A percentile compares a stretch with the other conserved stretches of the same genome.
These are phyloP conservation scores for Psilopsiagon aurifrons DNA, from an alignment of 2,113 vertebrate species.

Conservation along the genomic window DNA sequence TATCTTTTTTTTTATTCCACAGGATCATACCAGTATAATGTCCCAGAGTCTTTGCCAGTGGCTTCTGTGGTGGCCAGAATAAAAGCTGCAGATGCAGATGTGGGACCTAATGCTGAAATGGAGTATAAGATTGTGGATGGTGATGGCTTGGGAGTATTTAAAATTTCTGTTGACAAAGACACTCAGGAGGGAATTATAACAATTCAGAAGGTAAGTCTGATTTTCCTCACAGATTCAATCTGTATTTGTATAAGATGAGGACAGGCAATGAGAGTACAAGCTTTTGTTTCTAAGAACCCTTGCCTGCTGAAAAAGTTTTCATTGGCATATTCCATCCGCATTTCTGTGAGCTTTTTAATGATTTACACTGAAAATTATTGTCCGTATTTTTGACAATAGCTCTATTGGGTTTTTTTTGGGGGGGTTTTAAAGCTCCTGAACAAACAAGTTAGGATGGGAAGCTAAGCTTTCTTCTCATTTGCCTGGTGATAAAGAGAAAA, in stretches of 20 bases:
- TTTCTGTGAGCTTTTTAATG: neutral
- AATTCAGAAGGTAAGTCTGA: conserved; percentile 84
- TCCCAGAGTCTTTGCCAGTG: conserved; percentile 87
- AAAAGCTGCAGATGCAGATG: conserved; percentile 90
- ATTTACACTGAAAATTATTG: neutral
- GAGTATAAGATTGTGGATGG: conserved; percentile 94
- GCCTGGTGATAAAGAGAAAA: neutral
- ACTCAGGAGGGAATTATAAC: conserved; percentile 92
- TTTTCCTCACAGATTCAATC: neutral
- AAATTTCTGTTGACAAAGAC: conserved; percentile 89
- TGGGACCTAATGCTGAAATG: conserved; percentile 92
- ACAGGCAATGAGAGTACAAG: neutral
- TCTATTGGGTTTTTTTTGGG: neutral
- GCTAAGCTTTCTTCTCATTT: neutral
- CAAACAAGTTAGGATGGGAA: neutral
- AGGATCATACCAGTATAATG: conserved; percentile 92
- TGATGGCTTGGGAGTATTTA: conserved; percentile 87
- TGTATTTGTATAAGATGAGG: neutral
- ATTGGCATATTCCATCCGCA: neutral
- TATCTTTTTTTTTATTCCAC: conserved; percentile 53
- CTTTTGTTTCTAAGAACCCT: neutral
- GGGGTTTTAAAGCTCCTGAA: neutral
- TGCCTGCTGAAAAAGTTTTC: neutral
- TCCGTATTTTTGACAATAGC: neutral
- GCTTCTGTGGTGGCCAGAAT: conserved; percentile 90